Evolutionary conservation across 2,797 vertebrate species (phyloP).

Genomic region (Gadopsis marmoratus): DNA sequence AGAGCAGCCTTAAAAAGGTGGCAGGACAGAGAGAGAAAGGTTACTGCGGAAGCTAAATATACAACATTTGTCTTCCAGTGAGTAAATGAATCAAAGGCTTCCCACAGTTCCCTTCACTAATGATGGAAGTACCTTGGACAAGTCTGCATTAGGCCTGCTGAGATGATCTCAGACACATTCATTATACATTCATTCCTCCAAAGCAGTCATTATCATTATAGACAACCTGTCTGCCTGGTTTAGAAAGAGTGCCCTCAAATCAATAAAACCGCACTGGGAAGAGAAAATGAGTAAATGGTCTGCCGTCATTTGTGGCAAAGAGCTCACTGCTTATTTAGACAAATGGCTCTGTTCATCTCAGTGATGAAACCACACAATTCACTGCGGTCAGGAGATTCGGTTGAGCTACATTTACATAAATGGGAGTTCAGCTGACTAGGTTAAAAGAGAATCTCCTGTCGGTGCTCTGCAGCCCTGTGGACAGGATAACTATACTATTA

Average conservation of each 20-base stretch:
- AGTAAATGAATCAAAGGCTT: conserved; percentile 12
- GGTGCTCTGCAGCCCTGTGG: conserved; percentile 30
- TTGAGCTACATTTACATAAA: conserved; percentile 68
- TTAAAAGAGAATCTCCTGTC: conserved; percentile 45
- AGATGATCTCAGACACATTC: conserved; percentile 68
- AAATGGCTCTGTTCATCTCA: conserved; percentile 72
- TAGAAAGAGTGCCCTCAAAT: conserved; percentile 69
- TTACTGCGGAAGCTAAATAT: conserved; percentile 10
- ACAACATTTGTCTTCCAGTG: conserved; percentile 2
- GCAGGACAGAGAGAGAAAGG: conserved; percentile 13
- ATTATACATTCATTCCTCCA: conserved; percentile 42
- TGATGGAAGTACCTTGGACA: conserved; percentile 43
- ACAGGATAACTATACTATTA: conserved; percentile 9
- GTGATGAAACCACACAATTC: conserved; percentile 78
- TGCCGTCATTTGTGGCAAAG: conserved; percentile 64
- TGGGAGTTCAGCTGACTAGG: conserved; percentile 51
- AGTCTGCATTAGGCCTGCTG: conserved; percentile 39
- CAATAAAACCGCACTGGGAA: conserved; percentile 69
- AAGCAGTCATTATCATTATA: conserved; percentile 62
- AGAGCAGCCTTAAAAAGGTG: conserved; percentile 64
- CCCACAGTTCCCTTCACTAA: conserved; percentile 17
- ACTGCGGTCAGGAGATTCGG: conserved; percentile 62
- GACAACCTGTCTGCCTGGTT: conserved; percentile 66
- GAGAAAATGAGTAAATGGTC: conserved; percentile 52
- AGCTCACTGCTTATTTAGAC: conserved; percentile 75